Evolutionary conservation across 2,888 invertebrate species (phyloP), one percentile per base, ranked within the genome.

Genomic region (Lasioglossum leucozonium): DNA sequence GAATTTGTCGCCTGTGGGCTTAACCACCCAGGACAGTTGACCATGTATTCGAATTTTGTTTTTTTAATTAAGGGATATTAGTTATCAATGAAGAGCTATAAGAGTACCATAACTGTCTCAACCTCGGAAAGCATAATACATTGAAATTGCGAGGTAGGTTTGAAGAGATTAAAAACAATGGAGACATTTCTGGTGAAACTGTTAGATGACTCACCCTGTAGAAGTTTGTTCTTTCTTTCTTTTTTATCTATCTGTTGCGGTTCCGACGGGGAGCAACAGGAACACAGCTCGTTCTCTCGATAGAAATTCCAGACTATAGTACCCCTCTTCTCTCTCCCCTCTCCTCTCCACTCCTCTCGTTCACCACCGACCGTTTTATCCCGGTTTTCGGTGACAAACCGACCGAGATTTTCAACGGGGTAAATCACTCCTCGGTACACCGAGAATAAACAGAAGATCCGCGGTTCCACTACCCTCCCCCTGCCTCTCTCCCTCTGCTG

Each of bases 271-370:
- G 4, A n/a, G 26, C 6, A 11, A 51, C 40, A 51, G 30, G 26
- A 3, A 42, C 8, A 42, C 11, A 30, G 1, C 22, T 62, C 69
- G 30, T 47, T n/a, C n/a, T 78, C 44, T 65, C 44, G n/a, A 34
- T 69, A 40, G 40, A 74, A 79, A 79, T 82, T 79, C 69, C 44
- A 18, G 18, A 5, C 51, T 26, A n/a, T 18, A 30, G n/a, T 18
- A 16, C 42, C 40, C 30, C 10, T 51, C 51, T 51, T 16, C 18
- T 0, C 40, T 18, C 34, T 18, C 26, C 1, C 22, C 10, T 4
- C 30, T 11, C 13, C 16, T 11, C 42, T n/a, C 44, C 26, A 16
- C 58, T 30, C 58, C 13, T 58, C 10, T 51, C 51, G 51, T 51
- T 58, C 58, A 30, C 11, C 58, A 6, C 30, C 65, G 34, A 30